phyloP scores from a whole-genome alignment of 2,113 vertebrate species.

The Phalacrocorax aristotelis region DNA sequence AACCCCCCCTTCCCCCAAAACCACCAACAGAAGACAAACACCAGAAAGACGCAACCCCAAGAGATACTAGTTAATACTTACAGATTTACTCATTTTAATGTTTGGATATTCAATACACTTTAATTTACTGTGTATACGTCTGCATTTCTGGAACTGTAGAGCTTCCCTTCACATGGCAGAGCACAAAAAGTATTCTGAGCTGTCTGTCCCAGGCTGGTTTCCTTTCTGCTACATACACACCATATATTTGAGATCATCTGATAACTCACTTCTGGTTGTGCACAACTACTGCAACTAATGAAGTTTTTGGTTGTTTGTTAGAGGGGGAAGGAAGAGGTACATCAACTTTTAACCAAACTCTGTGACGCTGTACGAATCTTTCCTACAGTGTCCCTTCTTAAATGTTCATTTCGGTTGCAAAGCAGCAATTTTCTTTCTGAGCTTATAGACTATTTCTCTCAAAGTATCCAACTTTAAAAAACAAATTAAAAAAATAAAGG shows the following conservation, averaged over 20 bases:
- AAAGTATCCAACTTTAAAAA: neutral
- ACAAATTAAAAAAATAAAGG: no score
- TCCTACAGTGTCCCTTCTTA: neutral
- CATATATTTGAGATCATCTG: neutral
- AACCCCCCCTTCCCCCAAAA: neutral
- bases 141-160: neutral
- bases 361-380: neutral
- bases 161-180: neutral
- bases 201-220: neutral
- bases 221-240: neutral
- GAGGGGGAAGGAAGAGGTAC: neutral
- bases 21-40: neutral
- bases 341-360: neutral
- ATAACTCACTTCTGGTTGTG: conserved; percentile 4
- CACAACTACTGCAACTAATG: neutral
- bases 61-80: neutral
- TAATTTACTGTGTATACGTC: neutral
- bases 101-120: neutral
- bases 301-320: neutral
- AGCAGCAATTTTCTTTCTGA: neutral
- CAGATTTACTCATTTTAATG: neutral
- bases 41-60: neutral
- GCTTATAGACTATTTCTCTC: neutral
- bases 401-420: neutral
- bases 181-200: neutral